Conservation (phyloP, 2,113 vertebrate genomes). For the Montifringilla adamsi region DNA sequence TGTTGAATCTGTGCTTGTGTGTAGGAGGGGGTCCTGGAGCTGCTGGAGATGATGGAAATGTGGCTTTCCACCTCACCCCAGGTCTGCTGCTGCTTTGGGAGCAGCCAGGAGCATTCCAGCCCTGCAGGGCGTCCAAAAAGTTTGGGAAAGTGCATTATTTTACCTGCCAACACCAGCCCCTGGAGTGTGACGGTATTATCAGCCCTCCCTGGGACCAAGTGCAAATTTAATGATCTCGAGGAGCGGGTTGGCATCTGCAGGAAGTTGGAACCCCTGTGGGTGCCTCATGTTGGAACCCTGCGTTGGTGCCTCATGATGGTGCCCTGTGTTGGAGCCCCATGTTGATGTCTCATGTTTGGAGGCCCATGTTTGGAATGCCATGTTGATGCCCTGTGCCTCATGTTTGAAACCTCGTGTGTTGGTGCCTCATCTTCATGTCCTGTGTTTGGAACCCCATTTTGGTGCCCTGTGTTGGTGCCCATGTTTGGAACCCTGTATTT, state of each 20-base stretch:
- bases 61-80: neutral
- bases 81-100: neutral
- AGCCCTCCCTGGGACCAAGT: neutral
- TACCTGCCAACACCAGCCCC: neutral
- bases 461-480: neutral
- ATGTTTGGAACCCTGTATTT: neutral
- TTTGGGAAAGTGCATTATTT: neutral
- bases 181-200: fast-evolving
- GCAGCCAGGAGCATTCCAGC: neutral
- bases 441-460: neutral
- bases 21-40: neutral
- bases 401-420: neutral
- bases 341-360: neutral
- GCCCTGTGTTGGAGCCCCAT: neutral
- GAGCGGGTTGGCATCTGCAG: fast-evolving
- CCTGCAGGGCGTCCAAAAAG: fast-evolving
- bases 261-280: neutral
- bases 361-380: no score
- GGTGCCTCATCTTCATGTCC: neutral
- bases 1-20: neutral
- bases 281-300: neutral
- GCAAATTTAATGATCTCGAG: neutral
- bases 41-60: neutral
- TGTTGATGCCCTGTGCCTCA: neutral
- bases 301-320: neutral